A percentile compares a stretch with the other conserved stretches of the same genome.
Conservation (phyloP, 2,113 vertebrate genomes). For the Erythrocercus mccallii region DNA sequence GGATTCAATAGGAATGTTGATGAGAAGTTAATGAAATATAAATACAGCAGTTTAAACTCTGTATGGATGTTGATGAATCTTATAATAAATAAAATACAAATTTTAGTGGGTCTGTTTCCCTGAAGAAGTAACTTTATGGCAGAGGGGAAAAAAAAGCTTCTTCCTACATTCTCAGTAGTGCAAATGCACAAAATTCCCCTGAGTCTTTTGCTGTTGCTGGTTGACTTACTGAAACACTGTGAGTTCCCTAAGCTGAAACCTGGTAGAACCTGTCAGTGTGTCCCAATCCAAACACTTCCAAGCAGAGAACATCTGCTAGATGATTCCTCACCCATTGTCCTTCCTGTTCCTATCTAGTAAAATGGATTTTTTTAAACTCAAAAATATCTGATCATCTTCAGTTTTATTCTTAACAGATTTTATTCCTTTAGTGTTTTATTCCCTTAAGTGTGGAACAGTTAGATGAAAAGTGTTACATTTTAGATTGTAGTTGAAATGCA, state of each 20-base stretch:
- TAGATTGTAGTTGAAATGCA: not conserved
- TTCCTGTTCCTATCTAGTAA: not conserved
- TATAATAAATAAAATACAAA: not conserved
- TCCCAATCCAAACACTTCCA: not conserved
- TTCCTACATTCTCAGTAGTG: not conserved
- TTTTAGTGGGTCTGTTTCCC: not conserved
- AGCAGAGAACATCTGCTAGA: not conserved
- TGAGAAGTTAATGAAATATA: not conserved
- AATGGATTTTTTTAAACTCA: not conserved
- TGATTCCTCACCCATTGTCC: not conserved
- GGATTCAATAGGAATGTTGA: not conserved
- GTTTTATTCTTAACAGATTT: not conserved
- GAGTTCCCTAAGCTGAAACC: not conserved
- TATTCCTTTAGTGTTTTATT: not conserved
- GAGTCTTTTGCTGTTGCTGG: not conserved
- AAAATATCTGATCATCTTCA: not conserved
- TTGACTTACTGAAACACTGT: not conserved
- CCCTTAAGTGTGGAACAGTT: too few relatives aligned
- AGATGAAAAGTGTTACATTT: not conserved
- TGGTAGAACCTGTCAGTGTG: not conserved
- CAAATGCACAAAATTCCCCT: not conserved
- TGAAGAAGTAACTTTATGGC: not conserved
- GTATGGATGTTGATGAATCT: not conserved
- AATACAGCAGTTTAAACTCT: not conserved
- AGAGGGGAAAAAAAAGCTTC: not conserved